Conservation (phyloP, 2,888 invertebrate genomes). For the Psylliodes chrysocephalus region DNA sequence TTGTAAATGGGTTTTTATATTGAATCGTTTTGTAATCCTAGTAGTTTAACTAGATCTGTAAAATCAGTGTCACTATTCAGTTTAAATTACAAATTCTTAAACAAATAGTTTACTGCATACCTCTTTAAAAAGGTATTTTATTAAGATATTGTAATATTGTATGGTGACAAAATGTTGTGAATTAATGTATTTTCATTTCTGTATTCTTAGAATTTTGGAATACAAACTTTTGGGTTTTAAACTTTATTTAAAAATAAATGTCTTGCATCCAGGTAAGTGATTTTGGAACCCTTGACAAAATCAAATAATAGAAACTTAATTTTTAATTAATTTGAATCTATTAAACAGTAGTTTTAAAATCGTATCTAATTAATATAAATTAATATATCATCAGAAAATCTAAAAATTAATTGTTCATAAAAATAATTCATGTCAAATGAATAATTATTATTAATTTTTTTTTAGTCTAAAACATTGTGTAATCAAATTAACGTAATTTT, state of each 20-base stretch:
- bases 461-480: neutral
- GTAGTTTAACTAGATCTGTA: neutral
- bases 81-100: neutral
- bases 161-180: neutral
- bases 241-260: neutral
- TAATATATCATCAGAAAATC: neutral
- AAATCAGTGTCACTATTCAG: neutral
- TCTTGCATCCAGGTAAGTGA: neutral
- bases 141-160: neutral
- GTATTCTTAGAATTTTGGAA: neutral
- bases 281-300: neutral
- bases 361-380: neutral
- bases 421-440: neutral
- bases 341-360: neutral
- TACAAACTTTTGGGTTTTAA: conserved; percentile 19
- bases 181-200: neutral
- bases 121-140: neutral
- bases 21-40: neutral
- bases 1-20: too few relatives aligned
- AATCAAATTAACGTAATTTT: neutral
- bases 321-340: neutral
- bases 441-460: neutral
- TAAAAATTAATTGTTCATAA: neutral
- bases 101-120: neutral
- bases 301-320: neutral